Evolutionary conservation across 2,113 vertebrate species (phyloP), one percentile per base, ranked within the genome.

Genomic region (Megaptera novaeangliae): DNA sequence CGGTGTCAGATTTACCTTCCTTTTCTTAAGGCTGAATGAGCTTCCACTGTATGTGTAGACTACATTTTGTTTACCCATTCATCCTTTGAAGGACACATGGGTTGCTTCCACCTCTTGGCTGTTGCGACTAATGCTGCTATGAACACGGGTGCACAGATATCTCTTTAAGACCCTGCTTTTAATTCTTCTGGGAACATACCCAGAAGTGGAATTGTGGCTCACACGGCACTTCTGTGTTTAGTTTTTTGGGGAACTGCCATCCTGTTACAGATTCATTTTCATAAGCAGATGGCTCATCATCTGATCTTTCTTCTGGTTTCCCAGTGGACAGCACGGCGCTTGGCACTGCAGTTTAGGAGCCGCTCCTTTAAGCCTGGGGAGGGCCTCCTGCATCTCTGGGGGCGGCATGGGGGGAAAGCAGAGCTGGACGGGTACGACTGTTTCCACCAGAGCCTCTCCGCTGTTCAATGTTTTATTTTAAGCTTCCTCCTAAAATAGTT

Each of bases 51-150:
- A 34, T 14, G 41, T 2, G 27, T 34, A 49, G 29, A 29, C 14
- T 8, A 20, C 21, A 2, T 63, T 49, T 5, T 29, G 55, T 75
- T 52, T 57, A 39, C 8, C 10, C 25, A 9, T 57, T 75, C 31
- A n/a, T 46, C 31, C 8, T 18, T 1, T 7, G 21, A 13, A 12
- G 5, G 10, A 46, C 29, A 18, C 0, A 6, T 46, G 21, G 25
- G 71, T 18, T 23, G 39, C 39, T 44, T 61, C 36, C 57, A 27
- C 55, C 9, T 46, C 59, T 46, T 46, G 55, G 39, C 21, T 75
- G 31, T 61, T 88, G 41, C 3, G 39, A n/a, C 27, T n/a, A n/a
- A 11, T 27, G 14, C 29, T 72, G 36, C 69, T 75, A 4, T 8
- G 9, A 27, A 89, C 31, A 13, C 7, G 9, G 17, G 31, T 44